Evolutionary conservation across 1,140 invertebrate species (phyloP).

Genomic region (Drosophila busckii): DNA sequence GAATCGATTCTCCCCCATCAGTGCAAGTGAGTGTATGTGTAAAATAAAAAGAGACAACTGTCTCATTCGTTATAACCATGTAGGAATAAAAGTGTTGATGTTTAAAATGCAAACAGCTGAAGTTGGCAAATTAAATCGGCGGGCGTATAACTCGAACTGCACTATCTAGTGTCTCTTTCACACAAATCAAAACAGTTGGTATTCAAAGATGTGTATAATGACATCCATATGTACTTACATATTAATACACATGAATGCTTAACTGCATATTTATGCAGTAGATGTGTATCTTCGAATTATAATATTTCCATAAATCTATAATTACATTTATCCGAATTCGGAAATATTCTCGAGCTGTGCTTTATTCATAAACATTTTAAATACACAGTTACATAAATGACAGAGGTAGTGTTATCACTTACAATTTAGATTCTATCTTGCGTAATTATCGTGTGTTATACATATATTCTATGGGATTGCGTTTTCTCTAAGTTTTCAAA

Average conservation of each 20-base stretch:
- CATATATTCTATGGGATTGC: too few relatives aligned
- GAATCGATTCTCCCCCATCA: too few relatives aligned
- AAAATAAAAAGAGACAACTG: conserved; percentile 68
- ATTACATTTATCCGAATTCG: too few relatives aligned
- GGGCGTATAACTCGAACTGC: conserved; percentile 26
- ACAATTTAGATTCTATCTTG: too few relatives aligned
- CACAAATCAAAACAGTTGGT: neutral
- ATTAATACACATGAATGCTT: neutral
- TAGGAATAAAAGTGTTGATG: conserved; percentile 67
- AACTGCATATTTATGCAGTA: neutral
- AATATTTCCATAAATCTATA: too few relatives aligned
- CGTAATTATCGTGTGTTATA: too few relatives aligned
- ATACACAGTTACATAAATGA: too few relatives aligned
- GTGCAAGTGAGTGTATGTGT: conserved; percentile 5
- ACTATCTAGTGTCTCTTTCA: conserved; percentile 9
- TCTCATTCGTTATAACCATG: conserved; percentile 45
- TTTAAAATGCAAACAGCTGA: conserved; percentile 64
- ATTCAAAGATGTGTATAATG: neutral
- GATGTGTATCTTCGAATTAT: neutral
- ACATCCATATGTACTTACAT: neutral
- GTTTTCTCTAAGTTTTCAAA: too few relatives aligned
- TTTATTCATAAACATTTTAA: too few relatives aligned
- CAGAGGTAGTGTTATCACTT: too few relatives aligned
- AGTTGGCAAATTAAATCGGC: conserved; percentile 62
- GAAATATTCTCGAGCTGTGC: too few relatives aligned